Evolutionary conservation across 2,888 invertebrate genomes (phyloP).

Genomic region (Aricia artaxerxes): DNA sequence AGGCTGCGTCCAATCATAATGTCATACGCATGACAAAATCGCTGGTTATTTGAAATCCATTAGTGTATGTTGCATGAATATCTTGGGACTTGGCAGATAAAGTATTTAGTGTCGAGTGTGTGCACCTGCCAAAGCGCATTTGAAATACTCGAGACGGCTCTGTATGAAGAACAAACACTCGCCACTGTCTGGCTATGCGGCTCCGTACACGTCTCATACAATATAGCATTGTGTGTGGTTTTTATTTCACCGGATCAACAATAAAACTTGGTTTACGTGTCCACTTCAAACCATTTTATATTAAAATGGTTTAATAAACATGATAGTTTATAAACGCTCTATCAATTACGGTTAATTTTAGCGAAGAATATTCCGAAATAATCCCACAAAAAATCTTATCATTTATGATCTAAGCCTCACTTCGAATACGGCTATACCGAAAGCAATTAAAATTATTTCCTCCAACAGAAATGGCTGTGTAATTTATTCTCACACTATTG

Average conservation of each 20-base stretch:
- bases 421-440: neutral
- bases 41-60: slow-evolving; percentile 10
- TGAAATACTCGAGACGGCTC: slow-evolving; percentile 41
- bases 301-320: neutral
- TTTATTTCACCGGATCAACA: neutral
- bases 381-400: neutral
- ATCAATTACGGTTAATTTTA: neutral
- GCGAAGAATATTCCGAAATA: neutral
- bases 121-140: slow-evolving; percentile 44
- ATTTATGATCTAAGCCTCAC: neutral
- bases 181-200: slow-evolving; percentile 39
- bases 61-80: slow-evolving; percentile 12
- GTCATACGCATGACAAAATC: slow-evolving; percentile 12
- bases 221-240: slow-evolving; percentile 15
- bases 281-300: neutral
- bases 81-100: neutral
- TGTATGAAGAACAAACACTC: slow-evolving; percentile 46
- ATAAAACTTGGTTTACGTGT: neutral
- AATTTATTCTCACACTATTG: slow-evolving; percentile 24
- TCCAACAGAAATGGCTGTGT: slow-evolving; percentile 4
- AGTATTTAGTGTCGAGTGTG: slow-evolving; percentile 23
- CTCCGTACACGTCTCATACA: slow-evolving; percentile 30
- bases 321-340: neutral
- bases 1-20: neutral
- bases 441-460: slow-evolving; percentile 8